These are phyloP conservation scores for Melanostigma gelatinosum DNA, from an alignment of 2,113 vertebrate species.

Conservation along the genomic window DNA sequence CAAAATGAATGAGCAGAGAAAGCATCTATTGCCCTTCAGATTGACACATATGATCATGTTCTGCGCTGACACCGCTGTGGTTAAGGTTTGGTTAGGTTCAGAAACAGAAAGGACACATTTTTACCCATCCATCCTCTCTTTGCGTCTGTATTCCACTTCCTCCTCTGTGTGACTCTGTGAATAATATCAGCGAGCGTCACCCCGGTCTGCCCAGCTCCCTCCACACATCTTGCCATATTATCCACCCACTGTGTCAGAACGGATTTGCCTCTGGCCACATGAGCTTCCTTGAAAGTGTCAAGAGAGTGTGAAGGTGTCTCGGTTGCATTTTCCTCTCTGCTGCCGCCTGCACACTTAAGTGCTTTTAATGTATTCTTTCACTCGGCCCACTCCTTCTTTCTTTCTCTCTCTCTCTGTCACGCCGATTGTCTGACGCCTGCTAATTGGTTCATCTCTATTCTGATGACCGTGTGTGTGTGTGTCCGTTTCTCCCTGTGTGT, in stretches of 20 bases:
- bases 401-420: constrained; percentile 45
- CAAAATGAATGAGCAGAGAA: neutral
- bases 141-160: neutral
- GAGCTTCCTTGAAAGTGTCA: constrained; percentile 51
- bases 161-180: constrained; percentile 22
- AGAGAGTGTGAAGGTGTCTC: constrained; percentile 53
- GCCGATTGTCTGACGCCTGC: constrained; percentile 41
- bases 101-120: neutral
- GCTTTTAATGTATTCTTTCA: constrained; percentile 54
- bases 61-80: neutral
- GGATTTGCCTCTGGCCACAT: constrained; percentile 53
- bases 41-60: neutral
- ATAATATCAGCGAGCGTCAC: constrained; percentile 35
- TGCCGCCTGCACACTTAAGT: constrained; percentile 23
- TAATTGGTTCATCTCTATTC: constrained; percentile 71
- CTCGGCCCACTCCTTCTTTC: constrained; percentile 17
- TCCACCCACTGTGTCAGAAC: constrained; percentile 42
- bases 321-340: constrained; percentile 31
- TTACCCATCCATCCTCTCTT: neutral
- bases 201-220: constrained; percentile 16
- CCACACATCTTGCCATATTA: constrained; percentile 33
- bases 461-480: constrained; percentile 7
- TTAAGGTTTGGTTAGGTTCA: neutral
- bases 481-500: constrained; percentile 10
- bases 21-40: neutral